Conservation (phyloP, 1,140 invertebrate genomes). For the Leptonema lineaticorne region DNA sequence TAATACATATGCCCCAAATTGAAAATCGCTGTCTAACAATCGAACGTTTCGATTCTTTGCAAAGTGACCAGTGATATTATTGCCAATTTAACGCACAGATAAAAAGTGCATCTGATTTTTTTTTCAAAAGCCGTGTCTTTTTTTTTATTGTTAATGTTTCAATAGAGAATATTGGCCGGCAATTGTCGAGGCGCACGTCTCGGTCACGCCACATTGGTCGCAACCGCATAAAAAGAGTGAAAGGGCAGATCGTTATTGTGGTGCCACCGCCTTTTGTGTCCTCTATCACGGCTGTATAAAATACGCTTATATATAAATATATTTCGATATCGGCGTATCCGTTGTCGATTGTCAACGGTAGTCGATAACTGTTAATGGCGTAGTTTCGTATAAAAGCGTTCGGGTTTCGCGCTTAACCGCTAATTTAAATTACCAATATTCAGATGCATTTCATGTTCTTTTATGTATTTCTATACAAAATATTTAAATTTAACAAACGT, state of each 20-base stretch:
- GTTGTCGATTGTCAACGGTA: not conserved
- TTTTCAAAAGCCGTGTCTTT: not conserved
- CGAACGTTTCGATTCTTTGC: too few species aligned
- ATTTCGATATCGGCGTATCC: not conserved
- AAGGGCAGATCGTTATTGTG: slow-evolving; percentile 24
- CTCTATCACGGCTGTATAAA: slow-evolving; percentile 8
- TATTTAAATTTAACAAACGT: too few species aligned
- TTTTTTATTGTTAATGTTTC: not conserved
- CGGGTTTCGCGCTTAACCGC: slow-evolving; percentile 20
- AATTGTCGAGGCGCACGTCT: not conserved
- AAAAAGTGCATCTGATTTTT: not conserved
- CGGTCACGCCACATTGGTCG: slow-evolving; percentile 22
- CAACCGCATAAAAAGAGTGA: slow-evolving; percentile 30
- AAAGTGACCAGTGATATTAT: too few species aligned
- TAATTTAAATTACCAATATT: slow-evolving; percentile 1
- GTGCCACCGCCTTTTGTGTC: slow-evolving; percentile 22
- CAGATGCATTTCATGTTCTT: too few species aligned
- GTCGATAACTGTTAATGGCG: not conserved
- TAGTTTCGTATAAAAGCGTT: not conserved
- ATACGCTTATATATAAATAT: not conserved
- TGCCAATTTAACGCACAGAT: too few species aligned
- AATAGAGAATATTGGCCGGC: not conserved
- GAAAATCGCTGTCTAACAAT: too few species aligned
- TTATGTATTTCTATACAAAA: too few species aligned
- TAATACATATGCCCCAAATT: too few species aligned